phyloP scores from a whole-genome alignment of 1,140 invertebrate species.

The Sinonovacula constricta region DNA sequence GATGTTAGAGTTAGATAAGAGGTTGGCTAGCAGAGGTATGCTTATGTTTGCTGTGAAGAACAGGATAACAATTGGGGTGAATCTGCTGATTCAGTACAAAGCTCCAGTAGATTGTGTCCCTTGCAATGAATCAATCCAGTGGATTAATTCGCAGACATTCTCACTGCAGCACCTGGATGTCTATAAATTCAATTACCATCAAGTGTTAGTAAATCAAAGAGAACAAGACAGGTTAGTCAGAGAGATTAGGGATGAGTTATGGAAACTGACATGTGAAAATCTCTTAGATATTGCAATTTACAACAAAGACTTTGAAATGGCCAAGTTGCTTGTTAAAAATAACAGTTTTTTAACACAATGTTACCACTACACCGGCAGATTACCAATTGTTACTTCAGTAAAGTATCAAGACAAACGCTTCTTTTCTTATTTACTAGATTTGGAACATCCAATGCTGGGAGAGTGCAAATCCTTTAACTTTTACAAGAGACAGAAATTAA shows the following conservation, averaged over 20 bases:
- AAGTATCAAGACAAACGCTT: neutral
- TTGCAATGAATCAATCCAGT: neutral
- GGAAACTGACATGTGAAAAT: neutral
- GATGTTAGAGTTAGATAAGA: neutral
- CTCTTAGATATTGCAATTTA: neutral
- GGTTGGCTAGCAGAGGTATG: neutral
- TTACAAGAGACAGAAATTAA: neutral
- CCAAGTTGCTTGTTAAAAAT: neutral
- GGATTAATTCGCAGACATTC: neutral
- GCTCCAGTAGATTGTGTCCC: neutral
- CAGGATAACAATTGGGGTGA: neutral
- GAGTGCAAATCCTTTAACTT: neutral
- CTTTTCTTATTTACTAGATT: neutral
- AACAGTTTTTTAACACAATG: neutral
- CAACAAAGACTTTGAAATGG: neutral
- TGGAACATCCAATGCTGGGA: neutral
- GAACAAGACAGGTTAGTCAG: neutral
- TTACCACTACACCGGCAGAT: neutral
- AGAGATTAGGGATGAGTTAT: neutral
- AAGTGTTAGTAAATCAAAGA: neutral
- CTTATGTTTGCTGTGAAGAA: neutral
- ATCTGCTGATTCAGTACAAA: neutral
- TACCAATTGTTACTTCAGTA: neutral
- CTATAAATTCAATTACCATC: neutral
- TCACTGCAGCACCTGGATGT: neutral